These are phyloP conservation scores for Cotesia congregata DNA, from an alignment of 2,888 invertebrate species.

Conservation along the genomic window DNA sequence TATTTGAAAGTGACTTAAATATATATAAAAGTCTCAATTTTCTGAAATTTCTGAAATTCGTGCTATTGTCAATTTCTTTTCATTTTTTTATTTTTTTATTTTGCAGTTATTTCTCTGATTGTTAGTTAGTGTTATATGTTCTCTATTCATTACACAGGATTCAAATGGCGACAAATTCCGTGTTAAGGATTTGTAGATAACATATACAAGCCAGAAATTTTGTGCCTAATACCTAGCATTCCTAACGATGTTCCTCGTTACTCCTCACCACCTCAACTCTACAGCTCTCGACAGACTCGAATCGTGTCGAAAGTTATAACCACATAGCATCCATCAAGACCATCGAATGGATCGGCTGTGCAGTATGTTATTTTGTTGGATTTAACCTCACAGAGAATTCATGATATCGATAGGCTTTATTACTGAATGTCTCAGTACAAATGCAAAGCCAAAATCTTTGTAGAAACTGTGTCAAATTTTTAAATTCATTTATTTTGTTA, in stretches of 20 bases:
- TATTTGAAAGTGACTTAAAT: no score
- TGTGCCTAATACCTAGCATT: background rate
- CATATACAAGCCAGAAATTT: constrained; percentile 1
- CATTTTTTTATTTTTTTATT: background rate
- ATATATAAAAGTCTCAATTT: no score
- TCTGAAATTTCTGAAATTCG: no score
- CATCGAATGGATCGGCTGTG: constrained; percentile 21
- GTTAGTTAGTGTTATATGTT: background rate
- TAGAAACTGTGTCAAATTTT: background rate
- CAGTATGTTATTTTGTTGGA: constrained; percentile 22
- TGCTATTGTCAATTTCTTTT: no score
- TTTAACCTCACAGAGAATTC: constrained; percentile 30
- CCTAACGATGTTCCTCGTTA: background rate
- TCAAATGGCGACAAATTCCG: background rate
- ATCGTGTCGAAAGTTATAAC: constrained; percentile 31
- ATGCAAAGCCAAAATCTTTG: background rate
- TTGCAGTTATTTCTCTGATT: background rate
- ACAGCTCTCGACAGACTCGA: constrained; percentile 13
- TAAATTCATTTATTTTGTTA: no score
- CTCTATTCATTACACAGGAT: background rate
- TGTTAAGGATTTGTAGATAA: background rate
- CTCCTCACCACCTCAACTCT: constrained; percentile 1
- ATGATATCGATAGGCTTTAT: constrained; percentile 18
- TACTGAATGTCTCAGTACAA: constrained; percentile 6
- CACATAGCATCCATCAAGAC: constrained; percentile 18